Conservation (phyloP, 2,113 vertebrate species). For the Protobothrops mucrosquamatus region DNA sequence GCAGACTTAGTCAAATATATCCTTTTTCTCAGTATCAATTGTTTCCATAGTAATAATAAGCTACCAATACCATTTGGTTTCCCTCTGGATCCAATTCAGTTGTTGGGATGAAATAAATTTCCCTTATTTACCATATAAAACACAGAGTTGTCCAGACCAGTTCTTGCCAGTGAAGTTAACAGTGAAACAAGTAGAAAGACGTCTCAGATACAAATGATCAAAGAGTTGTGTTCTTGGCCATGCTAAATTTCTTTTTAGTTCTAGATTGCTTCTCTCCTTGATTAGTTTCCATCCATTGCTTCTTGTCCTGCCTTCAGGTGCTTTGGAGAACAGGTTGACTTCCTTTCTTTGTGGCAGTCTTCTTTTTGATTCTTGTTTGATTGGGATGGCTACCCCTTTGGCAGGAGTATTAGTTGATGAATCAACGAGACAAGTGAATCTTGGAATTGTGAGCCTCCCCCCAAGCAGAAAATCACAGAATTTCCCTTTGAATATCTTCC, state of each 20-base stretch:
- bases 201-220: background rate
- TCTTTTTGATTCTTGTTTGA: background rate
- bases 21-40: background rate
- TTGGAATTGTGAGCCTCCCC: conserved; percentile 12
- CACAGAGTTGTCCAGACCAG: background rate
- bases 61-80: background rate
- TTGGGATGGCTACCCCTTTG: background rate
- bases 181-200: background rate
- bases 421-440: background rate
- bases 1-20: background rate
- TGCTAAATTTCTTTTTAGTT: background rate
- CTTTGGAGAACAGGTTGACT: background rate
- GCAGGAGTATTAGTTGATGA: background rate
- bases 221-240: background rate
- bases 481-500: background rate
- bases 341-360: background rate
- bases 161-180: background rate
- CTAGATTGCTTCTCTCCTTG: background rate
- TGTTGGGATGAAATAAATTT: background rate
- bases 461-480: conserved; percentile 25
- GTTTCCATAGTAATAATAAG: background rate
- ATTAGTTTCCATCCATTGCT: background rate
- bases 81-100: background rate
- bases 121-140: background rate
- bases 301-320: background rate